Base-by-base conservation (phyloP, 2,888 invertebrate species). In the Coremacera marginata region DNA sequence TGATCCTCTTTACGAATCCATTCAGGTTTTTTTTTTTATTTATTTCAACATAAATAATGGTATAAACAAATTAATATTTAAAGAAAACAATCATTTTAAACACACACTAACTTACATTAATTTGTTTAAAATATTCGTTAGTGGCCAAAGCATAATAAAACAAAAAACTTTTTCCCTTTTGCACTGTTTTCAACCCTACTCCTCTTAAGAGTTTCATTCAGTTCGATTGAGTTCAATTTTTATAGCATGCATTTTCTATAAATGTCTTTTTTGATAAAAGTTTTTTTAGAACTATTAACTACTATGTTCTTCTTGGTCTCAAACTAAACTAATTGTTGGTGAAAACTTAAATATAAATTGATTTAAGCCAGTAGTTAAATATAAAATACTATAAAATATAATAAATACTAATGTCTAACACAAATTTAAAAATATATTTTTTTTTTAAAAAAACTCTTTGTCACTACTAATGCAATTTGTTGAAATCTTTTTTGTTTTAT, bases 211-310 rank as follows among this genome's bases (percentile, higher is more conserved):
- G 87, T 86, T 86, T 81, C 78, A 85, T 83, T 83, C 22, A 49
- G 25, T 68, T 68, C 51, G 11, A 51, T 68, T 68, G 31, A 31
- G 74, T 74, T 74, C 67, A 74, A 37, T 84, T 86, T 86, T 86
- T 84, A 86, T 83, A 84, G 86, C 86, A 86, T 86, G 86, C 86
- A 82, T 84, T 84, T 86, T 85, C 83, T 83, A 83, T 86, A 85
- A 86, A 84, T 86, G 86, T 86, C 86, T 86, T 84, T 84, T 83
- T 82, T 49, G 67, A 70, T 86, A 85, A 86, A 65, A 78, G 70
- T 70, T 76, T 74, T n/a, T 71, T n/a, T 57, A 57, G 27, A 22
- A 22, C 57, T 70, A 52, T 19, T 77, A 62, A 31, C 31, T 31
- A 75, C 49, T 49, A 49, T 75, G 72, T 77, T 71, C 72, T 71